A percentile compares a stretch with the other conserved stretches of the same genome.
These are phyloP conservation scores for Batillaria attramentaria DNA, from an alignment of 1,140 invertebrate species.

Conservation along the genomic window DNA sequence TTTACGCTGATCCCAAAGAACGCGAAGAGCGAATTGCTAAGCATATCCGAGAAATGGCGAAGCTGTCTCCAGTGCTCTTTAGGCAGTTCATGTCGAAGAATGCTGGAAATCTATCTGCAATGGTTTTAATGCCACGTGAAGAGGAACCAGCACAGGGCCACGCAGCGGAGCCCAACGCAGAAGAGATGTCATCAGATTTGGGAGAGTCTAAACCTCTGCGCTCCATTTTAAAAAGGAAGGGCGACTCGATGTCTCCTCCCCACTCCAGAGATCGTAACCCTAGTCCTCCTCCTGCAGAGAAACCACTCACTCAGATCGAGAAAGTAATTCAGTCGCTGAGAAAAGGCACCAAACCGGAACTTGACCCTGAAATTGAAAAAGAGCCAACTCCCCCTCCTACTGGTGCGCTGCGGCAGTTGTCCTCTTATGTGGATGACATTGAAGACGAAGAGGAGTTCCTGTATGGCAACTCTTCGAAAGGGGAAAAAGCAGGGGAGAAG, in stretches of 20 bases:
- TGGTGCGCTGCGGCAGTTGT: slow-evolving; percentile 24
- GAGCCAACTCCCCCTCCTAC: neutral
- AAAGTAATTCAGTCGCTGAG: slow-evolving; percentile 22
- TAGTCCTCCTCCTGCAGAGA: slow-evolving; percentile 27
- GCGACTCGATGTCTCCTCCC: slow-evolving; percentile 16
- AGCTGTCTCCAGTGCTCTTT: slow-evolving; percentile 22
- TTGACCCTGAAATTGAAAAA: slow-evolving; percentile 17
- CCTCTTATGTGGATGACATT: slow-evolving; percentile 47
- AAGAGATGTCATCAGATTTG: neutral
- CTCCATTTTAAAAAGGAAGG: slow-evolving; percentile 23
- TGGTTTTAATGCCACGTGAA: neutral
- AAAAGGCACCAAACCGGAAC: slow-evolving; percentile 18
- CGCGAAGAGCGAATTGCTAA: slow-evolving; percentile 24
- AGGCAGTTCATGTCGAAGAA: slow-evolving; percentile 28
- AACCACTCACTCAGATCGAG: slow-evolving; percentile 57
- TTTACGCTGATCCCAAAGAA: slow-evolving; percentile 19
- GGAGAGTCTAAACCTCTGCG: slow-evolving; percentile 17
- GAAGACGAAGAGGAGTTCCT: slow-evolving; percentile 67
- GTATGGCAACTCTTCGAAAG: slow-evolving; percentile 54
- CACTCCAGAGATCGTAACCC: slow-evolving; percentile 6
- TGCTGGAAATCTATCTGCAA: slow-evolving; percentile 24
- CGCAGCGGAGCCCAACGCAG: neutral
- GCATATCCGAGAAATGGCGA: slow-evolving; percentile 31
- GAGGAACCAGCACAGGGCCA: no score
- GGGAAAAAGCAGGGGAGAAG: neutral